Evolutionary conservation across 1,140 invertebrate species (phyloP).

Genomic region (Hypsibius dujardini): DNA sequence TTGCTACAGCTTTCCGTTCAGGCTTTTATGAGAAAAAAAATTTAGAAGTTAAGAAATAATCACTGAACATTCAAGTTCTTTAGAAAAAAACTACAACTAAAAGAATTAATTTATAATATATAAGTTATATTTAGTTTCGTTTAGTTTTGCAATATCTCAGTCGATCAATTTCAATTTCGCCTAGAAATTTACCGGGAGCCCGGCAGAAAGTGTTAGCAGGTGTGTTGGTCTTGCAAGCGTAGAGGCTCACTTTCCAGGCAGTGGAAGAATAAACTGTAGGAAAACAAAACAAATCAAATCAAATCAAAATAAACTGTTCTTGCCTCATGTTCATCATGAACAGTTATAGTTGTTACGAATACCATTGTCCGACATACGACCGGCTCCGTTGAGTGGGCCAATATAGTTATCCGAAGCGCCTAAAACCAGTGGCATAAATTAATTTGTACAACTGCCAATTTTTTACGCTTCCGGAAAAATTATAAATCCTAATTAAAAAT

Average conservation of each 20-base stretch:
- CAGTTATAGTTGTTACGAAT: no score
- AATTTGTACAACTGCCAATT: no score
- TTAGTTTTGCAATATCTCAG: background rate
- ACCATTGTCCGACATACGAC: no score
- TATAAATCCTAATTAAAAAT: background rate
- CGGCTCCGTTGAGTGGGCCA: no score
- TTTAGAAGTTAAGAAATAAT: background rate
- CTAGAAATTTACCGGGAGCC: conserved; percentile 2
- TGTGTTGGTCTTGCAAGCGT: conserved; percentile 10
- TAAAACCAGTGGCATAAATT: no score
- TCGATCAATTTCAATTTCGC: background rate
- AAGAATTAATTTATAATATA: background rate
- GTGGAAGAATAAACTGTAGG: conserved; percentile 24
- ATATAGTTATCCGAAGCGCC: no score
- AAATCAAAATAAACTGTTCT: background rate
- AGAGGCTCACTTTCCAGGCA: conserved; percentile 24
- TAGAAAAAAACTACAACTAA: background rate
- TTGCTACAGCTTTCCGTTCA: background rate
- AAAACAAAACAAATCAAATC: background rate
- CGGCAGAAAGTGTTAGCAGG: background rate
- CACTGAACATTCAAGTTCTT: conserved; percentile 1
- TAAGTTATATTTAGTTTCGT: no score
- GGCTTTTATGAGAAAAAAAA: background rate
- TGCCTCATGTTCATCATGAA: no score
- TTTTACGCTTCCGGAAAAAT: background rate